Evolutionary conservation across 2,888 invertebrate genomes (phyloP).

Genomic region (Orthosia gothica): DNA sequence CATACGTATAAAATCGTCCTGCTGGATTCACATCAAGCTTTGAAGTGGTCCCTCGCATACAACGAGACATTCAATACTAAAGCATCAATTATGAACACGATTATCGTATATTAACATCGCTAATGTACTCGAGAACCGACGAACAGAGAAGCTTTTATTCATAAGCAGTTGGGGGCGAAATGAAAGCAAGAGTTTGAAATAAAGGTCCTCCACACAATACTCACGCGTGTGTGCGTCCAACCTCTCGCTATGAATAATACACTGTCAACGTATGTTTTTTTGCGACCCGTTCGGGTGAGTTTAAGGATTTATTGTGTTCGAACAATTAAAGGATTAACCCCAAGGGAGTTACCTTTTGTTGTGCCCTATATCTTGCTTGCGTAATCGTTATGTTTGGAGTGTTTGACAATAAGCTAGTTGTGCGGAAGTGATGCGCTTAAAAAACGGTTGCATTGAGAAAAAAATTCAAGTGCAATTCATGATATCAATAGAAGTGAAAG

Average conservation of each 20-base stretch:
- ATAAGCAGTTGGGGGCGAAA: conserved; percentile 75
- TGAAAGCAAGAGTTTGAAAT: conserved; percentile 79
- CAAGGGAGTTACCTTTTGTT: conserved; percentile 55
- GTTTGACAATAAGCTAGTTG: conserved; percentile 53
- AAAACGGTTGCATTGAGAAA: conserved; percentile 23
- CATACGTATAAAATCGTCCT: conserved; percentile 62
- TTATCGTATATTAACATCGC: conserved; percentile 87
- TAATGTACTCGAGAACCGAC: conserved; percentile 83
- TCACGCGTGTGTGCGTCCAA: conserved; percentile 43
- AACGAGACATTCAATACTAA: conserved; percentile 76
- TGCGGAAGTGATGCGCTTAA: conserved; percentile 45
- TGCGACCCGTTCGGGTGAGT: conserved; percentile 57
- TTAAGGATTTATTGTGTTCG: conserved; percentile 61
- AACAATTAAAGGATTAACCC: conserved; percentile 65
- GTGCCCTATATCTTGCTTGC: conserved; percentile 42
- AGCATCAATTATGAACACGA: conserved; percentile 84
- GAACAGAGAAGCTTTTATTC: conserved; percentile 83
- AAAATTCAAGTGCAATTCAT: conserved; percentile 36
- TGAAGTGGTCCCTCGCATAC: conserved; percentile 68
- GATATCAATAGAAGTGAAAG: conserved; percentile 17
- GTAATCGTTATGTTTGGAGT: conserved; percentile 51
- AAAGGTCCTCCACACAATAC: conserved; percentile 72
- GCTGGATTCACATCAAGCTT: conserved; percentile 64
- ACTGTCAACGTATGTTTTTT: conserved; percentile 67
- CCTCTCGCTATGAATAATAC: conserved; percentile 63